Base-by-base conservation (phyloP, 1,140 invertebrate species). In the Drosophila kurseongensis region DNA sequence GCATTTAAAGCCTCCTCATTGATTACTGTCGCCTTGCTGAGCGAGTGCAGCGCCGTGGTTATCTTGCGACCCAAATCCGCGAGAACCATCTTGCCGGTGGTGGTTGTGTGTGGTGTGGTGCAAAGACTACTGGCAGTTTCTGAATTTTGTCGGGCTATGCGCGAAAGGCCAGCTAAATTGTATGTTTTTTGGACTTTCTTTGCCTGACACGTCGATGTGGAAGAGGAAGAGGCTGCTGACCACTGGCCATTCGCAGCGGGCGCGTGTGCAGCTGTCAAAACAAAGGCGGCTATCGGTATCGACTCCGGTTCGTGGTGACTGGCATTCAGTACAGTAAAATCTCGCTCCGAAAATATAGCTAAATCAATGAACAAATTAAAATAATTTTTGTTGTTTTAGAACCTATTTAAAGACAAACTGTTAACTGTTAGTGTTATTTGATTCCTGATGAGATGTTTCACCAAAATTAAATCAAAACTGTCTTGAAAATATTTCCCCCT, bases 31-130 rank as follows among this genome's bases (percentile, higher is more conserved):
- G 98, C 98, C 95, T 99, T 99, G 93, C 98, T 99, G 61, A 99
- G 94, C 36, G 98, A 99, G 85, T 98, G 96, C 91, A 99, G 94
- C 50, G 99, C 99, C 91, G 97, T 97, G 80, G 99, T 99, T 93
- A 99, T 99, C 95, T 99, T 99, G 92, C 99, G 96, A 91, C 99
- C 99, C 93, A 99, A 96, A 95, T 99, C 99, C 85, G 99, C 99
- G 95, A 99, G 98, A 93, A 99, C 99, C 99, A 99, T 99, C 92
- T 94, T 97, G 75, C 38, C 51, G 60, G 67, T 62, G 51, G 42
- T 75, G 47, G 35, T 54, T 58, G 58, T 71, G 18, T 47, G 67
- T 85, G 63, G 62, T 48, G 57, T 61, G 67, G 36, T 9, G 27
- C 65, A 44, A 23, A 23, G 48, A 36, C 51, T 48, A 69, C 29